phyloP scores from a whole-genome alignment of 2,888 invertebrate species.

The Cosmorhoe ocellata region DNA sequence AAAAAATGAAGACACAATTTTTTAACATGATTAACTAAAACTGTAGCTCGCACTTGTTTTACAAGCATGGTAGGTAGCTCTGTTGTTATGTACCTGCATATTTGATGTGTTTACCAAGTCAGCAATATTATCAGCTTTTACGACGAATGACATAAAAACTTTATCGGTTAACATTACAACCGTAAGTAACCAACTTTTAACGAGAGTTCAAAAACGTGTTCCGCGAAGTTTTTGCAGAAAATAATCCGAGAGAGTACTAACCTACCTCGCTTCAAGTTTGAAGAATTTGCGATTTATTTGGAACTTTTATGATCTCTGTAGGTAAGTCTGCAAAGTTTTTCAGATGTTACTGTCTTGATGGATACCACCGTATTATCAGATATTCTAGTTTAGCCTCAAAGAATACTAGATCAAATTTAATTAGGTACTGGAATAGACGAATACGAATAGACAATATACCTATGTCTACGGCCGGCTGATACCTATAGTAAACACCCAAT shows the following conservation, averaged over 20 bases:
- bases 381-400: too few relatives aligned
- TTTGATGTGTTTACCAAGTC: background rate
- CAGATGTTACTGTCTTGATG: background rate
- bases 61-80: too few relatives aligned
- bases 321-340: constrained; percentile 19
- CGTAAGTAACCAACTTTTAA: constrained; percentile 36
- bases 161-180: constrained; percentile 27
- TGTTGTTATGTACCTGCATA: too few relatives aligned
- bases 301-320: constrained; percentile 23
- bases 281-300: constrained; percentile 10
- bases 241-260: constrained; percentile 21
- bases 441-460: too few relatives aligned
- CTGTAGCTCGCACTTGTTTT: too few relatives aligned
- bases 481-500: too few relatives aligned
- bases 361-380: too few relatives aligned
- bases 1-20: too few relatives aligned
- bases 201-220: constrained; percentile 35
- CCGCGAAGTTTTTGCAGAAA: constrained; percentile 17
- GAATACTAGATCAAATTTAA: too few relatives aligned
- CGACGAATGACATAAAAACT: constrained; percentile 24
- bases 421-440: too few relatives aligned
- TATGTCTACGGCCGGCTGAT: too few relatives aligned
- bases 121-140: constrained; percentile 4
- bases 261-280: constrained; percentile 7
- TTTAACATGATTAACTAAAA: too few relatives aligned